These are phyloP conservation scores for Hemicentrotus pulcherrimus DNA, from an alignment of 35 echinoderm and acorn worm genomes.

Conservation along the genomic window DNA sequence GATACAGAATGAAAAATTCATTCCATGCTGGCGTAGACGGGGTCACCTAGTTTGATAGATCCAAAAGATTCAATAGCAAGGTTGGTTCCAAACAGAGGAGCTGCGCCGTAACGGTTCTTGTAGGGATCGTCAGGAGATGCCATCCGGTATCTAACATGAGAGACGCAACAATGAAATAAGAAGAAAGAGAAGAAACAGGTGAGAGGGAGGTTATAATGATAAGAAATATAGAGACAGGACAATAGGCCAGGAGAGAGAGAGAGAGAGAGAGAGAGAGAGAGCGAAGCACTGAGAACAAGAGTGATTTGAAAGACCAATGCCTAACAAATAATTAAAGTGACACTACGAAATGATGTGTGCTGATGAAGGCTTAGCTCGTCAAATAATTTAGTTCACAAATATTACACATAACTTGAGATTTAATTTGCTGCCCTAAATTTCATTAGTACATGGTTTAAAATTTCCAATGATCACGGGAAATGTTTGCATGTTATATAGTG, in stretches of 20 bases:
- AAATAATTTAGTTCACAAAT: too few relatives aligned
- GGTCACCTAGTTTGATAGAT: constrained; percentile 14
- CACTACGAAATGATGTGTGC: too few relatives aligned
- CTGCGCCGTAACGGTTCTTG: constrained; percentile 10
- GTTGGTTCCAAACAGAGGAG: constrained; percentile 42
- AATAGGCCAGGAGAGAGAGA: too few relatives aligned
- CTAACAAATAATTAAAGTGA: too few relatives aligned
- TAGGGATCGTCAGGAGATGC: constrained; percentile 6
- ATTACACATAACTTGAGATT: too few relatives aligned
- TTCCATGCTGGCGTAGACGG: neutral
- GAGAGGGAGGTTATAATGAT: neutral
- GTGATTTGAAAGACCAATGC: neutral
- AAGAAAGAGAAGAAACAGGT: too few relatives aligned
- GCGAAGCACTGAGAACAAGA: neutral
- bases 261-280: too few relatives aligned
- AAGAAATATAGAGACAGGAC: too few relatives aligned
- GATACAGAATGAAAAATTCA: neutral
- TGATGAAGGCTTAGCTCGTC: too few relatives aligned
- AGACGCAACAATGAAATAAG: neutral
- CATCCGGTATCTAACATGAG: constrained; percentile 19
- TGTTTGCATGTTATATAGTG: too few relatives aligned
- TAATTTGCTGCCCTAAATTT: neutral
- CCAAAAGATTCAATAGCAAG: constrained; percentile 13
- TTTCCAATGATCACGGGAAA: neutral
- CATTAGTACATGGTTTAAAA: neutral